A percentile compares a stretch with the other conserved stretches of the same genome.
phyloP scores from a whole-genome alignment of 2,113 vertebrate species.

The Jacana jacana region DNA sequence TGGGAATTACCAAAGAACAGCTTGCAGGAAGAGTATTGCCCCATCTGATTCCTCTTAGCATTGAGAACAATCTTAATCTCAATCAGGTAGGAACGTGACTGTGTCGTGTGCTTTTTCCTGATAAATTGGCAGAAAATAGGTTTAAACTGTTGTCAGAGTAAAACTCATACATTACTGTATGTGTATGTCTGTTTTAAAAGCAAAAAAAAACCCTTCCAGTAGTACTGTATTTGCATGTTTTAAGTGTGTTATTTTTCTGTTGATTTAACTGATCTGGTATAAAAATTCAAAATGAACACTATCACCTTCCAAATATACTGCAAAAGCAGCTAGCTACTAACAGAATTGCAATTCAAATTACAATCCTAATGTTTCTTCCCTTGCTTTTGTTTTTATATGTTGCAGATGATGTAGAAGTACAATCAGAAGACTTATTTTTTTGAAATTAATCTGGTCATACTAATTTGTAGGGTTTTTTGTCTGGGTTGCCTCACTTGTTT shows the following conservation, averaged over 20 bases:
- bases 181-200: not conserved
- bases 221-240: not conserved
- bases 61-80: constrained; percentile 97
- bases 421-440: not conserved
- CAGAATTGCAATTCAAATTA: not conserved
- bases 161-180: not conserved
- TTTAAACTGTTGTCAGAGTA: not conserved
- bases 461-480: accelerated
- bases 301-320: not conserved
- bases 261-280: not conserved
- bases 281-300: not conserved
- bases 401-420: not conserved
- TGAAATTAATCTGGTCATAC: not conserved
- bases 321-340: not conserved
- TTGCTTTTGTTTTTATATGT: not conserved
- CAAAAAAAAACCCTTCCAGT: not conserved
- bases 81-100: constrained; percentile 84
- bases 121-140: not conserved
- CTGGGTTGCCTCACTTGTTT: not conserved
- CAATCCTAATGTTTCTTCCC: not conserved
- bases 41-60: constrained; percentile 95
- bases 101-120: not conserved
- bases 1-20: constrained; percentile 98
- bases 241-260: not conserved
- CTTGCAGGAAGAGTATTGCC: constrained; percentile 92